These are phyloP conservation scores for Anguilla rostrata DNA, from an alignment of 2,113 vertebrate species.

Conservation along the genomic window DNA sequence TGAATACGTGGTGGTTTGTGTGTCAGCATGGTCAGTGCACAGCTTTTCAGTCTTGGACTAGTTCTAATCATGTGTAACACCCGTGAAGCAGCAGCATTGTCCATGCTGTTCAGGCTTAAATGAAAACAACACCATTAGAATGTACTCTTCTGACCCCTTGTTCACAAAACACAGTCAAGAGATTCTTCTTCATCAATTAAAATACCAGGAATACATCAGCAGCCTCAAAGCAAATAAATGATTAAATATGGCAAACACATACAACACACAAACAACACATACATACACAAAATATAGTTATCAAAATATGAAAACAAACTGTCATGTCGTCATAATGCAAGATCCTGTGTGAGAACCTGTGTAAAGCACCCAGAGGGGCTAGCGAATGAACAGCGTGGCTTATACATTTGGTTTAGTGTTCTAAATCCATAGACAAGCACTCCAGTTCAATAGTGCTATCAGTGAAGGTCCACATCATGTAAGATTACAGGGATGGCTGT, in stretches of 20 bases:
- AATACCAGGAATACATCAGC: too few relatives aligned
- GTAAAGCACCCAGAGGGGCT: not conserved
- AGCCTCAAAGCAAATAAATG: not conserved
- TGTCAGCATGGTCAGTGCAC: not conserved
- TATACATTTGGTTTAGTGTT: too few relatives aligned
- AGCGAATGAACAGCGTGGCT: too few relatives aligned
- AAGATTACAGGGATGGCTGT: not conserved
- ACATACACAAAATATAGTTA: not conserved
- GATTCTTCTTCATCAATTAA: not conserved
- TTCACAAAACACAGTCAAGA: not conserved
- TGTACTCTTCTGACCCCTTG: too few relatives aligned
- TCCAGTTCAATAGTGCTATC: not conserved
- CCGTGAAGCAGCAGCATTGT: not conserved
- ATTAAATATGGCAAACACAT: not conserved
- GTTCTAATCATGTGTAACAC: not conserved
- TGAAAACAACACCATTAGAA: not conserved
- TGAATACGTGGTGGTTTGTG: not conserved
- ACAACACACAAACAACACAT: too few relatives aligned
- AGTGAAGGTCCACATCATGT: not conserved
- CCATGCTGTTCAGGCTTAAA: not conserved
- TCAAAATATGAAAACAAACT: not conserved
- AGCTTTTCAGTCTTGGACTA: not conserved
- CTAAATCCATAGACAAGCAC: not conserved
- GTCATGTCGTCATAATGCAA: not conserved
- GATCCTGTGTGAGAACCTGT: not conserved